A percentile compares a stretch with the other conserved stretches of the same genome.
phyloP scores from a whole-genome alignment of 1,140 invertebrate genomes.

The Limonius californicus region DNA sequence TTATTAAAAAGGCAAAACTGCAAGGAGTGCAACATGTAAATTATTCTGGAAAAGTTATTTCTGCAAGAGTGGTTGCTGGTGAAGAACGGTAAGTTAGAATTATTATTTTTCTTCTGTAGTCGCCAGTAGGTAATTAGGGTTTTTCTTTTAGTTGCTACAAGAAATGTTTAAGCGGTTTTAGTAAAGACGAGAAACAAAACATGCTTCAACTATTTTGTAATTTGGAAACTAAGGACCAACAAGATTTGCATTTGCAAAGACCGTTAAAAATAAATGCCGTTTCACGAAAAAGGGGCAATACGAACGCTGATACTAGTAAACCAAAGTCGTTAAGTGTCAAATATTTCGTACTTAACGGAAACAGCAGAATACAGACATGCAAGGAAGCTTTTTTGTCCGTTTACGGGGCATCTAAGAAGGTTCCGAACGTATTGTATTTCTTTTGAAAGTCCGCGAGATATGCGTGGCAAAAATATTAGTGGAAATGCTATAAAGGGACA shows the following conservation, averaged over 20 bases:
- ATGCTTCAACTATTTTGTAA: neutral
- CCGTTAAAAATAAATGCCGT: neutral
- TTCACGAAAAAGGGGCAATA: neutral
- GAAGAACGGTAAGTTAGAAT: neutral
- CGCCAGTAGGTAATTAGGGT: no score
- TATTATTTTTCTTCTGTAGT: no score
- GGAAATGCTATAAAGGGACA: slow-evolving; percentile 1
- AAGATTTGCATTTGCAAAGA: slow-evolving; percentile 5
- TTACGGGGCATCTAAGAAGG: neutral
- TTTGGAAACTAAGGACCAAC: neutral
- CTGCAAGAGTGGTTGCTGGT: neutral
- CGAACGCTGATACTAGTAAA: neutral
- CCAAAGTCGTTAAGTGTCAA: slow-evolving; percentile 3
- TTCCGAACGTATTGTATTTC: neutral
- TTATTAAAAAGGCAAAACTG: neutral
- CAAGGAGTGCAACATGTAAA: neutral
- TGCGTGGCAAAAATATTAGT: slow-evolving; percentile 6
- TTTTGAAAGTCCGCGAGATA: neutral
- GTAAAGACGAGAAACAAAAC: neutral
- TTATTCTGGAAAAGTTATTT: neutral
- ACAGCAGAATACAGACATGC: neutral
- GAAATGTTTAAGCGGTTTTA: neutral
- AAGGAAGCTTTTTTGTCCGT: neutral
- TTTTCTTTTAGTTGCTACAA: neutral
- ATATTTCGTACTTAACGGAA: neutral